These are phyloP conservation scores for Torymus tubicola DNA, from an alignment of 2,888 invertebrate genomes.

Conservation along the genomic window DNA sequence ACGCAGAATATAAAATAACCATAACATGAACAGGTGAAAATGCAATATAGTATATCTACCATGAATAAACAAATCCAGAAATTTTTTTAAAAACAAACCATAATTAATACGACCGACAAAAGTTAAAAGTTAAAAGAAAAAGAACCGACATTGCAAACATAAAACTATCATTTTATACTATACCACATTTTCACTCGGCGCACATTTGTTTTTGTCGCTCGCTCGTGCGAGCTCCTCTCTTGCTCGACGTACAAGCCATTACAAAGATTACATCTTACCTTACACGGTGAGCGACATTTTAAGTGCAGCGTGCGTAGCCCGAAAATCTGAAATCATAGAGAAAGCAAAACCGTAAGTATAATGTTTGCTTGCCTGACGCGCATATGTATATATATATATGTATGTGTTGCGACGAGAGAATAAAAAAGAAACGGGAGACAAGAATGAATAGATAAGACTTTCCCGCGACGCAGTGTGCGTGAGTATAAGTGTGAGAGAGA, in stretches of 20 bases:
- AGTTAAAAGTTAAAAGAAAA: too few species aligned
- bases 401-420: background rate
- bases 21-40: too few species aligned
- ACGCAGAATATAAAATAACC: too few species aligned
- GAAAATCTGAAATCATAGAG: slow-evolving; percentile 69
- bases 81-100: too few species aligned
- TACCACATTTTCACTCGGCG: background rate
- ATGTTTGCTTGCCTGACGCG: background rate
- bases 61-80: too few species aligned
- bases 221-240: background rate
- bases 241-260: background rate
- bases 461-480: background rate
- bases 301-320: slow-evolving; percentile 66
- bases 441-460: slow-evolving; percentile 28
- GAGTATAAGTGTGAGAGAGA: too few species aligned
- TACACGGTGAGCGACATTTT: slow-evolving; percentile 68
- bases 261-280: slow-evolving; percentile 64
- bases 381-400: too few species aligned
- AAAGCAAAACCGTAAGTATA: slow-evolving; percentile 31
- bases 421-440: slow-evolving; percentile 24
- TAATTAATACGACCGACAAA: too few species aligned
- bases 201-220: background rate
- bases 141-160: too few species aligned
- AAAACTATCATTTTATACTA: background rate
- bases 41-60: too few species aligned